Percentiles rank a stretch among this genome's conserved stretches.
Evolutionary conservation across 2,888 invertebrate genomes (phyloP).

Genomic region (Callyntrura guangdongensis): DNA sequence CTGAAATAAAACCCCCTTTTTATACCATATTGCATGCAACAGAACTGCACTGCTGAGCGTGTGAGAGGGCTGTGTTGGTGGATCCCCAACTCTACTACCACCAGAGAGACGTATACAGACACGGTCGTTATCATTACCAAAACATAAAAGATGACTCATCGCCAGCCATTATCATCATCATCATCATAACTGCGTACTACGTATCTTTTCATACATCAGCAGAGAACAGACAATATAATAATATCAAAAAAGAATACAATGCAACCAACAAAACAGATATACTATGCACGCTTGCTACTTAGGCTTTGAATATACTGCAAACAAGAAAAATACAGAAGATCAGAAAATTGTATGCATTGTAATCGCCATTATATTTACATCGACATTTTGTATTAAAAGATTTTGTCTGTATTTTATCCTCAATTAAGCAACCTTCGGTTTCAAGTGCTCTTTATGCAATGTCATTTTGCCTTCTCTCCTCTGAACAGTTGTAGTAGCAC

Average conservation of each 20-base stretch:
- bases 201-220: conserved; percentile 51
- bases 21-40: conserved; percentile 55
- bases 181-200: conserved; percentile 61
- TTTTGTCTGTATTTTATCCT: conserved; percentile 75
- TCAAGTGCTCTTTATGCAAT: conserved; percentile 70
- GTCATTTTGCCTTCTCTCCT: conserved; percentile 38
- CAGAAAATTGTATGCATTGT: background rate
- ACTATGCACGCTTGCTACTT: background rate
- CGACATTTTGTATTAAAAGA: conserved; percentile 38
- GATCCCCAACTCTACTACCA: conserved; percentile 24
- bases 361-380: background rate
- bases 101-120: background rate
- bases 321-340: background rate
- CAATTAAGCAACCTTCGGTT: conserved; percentile 77
- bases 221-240: conserved; percentile 13
- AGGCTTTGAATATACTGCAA: conserved; percentile 54
- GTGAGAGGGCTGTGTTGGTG: conserved; percentile 59
- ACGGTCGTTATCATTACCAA: conserved; percentile 55
- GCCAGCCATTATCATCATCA: conserved; percentile 45
- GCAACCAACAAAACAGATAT: conserved; percentile 43
- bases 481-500: too few relatives aligned
- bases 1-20: conserved; percentile 75
- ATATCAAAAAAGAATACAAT: conserved; percentile 25
- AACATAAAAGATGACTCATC: conserved; percentile 63
- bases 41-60: conserved; percentile 38